phyloP scores from a whole-genome alignment of 2,113 vertebrate species.

The Macrotis lagotis region DNA sequence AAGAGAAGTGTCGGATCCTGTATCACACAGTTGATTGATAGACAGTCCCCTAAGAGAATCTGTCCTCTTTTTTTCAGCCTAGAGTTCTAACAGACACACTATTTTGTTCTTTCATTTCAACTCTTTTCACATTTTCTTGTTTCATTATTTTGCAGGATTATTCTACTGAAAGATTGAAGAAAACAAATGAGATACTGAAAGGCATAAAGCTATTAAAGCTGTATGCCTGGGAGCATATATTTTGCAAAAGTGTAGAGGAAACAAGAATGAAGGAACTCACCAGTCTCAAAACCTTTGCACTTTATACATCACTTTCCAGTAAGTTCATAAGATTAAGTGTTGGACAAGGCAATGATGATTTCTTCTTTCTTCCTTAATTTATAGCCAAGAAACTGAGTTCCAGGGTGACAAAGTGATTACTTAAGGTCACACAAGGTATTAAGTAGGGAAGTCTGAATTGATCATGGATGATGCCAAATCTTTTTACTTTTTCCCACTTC shows the following conservation, averaged over 20 bases:
- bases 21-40: neutral
- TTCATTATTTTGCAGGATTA: constrained; percentile 88
- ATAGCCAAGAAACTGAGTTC: neutral
- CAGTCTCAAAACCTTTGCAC: constrained; percentile 91
- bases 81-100: rapidly evolving
- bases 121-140: constrained; percentile 17
- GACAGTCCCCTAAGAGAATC: neutral
- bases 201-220: constrained; percentile 97
- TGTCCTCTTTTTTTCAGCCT: neutral
- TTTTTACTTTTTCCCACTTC: neutral
- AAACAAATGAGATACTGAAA: constrained; percentile 97
- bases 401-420: neutral
- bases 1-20: neutral
- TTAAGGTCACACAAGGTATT: neutral
- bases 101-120: neutral
- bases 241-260: constrained; percentile 95
- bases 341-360: neutral
- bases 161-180: constrained; percentile 97
- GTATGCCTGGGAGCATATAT: constrained; percentile 98
- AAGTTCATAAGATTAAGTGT: constrained; percentile 69
- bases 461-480: no score
- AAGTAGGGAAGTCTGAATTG: neutral
- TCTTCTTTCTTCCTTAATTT: neutral
- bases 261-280: constrained; percentile 93
- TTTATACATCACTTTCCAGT: constrained; percentile 93